Evolutionary conservation across 2,888 invertebrate species (phyloP).

Genomic region (Cabera pusaria): DNA sequence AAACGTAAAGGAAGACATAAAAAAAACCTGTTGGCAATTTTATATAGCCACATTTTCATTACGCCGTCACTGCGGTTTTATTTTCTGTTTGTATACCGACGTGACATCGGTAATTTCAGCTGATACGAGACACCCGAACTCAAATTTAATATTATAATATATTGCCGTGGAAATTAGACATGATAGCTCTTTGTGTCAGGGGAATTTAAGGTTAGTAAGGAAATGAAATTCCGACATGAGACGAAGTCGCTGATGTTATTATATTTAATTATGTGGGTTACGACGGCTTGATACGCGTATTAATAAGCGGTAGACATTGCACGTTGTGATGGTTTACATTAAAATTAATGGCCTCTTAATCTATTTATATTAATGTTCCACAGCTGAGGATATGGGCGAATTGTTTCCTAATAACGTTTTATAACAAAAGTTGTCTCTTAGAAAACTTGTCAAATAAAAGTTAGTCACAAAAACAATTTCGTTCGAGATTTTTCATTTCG

Average conservation of each 20-base stretch:
- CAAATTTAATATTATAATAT: constrained; percentile 60
- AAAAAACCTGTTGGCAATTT: constrained; percentile 61
- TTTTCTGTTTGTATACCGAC: constrained; percentile 47
- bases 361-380: constrained; percentile 15
- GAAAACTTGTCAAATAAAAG: constrained; percentile 13
- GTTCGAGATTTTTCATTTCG: constrained; percentile 8
- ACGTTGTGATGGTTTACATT: constrained; percentile 10
- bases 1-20: constrained; percentile 53
- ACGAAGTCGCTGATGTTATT: constrained; percentile 17
- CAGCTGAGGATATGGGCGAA: too few relatives aligned
- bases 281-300: constrained; percentile 14
- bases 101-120: constrained; percentile 33
- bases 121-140: constrained; percentile 29
- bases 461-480: too few relatives aligned
- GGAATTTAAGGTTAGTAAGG: constrained; percentile 37
- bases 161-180: constrained; percentile 49
- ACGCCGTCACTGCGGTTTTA: constrained; percentile 59
- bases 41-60: constrained; percentile 65
- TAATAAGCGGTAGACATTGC: constrained; percentile 23
- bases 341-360: constrained; percentile 12
- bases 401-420: too few relatives aligned
- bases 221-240: constrained; percentile 40
- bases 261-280: constrained; percentile 20
- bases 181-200: constrained; percentile 44
- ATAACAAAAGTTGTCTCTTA: too few relatives aligned